Percentiles rank a stretch among this genome's conserved stretches.
phyloP scores from a whole-genome alignment of 2,113 vertebrate species.

The Vulpes lagopus region DNA sequence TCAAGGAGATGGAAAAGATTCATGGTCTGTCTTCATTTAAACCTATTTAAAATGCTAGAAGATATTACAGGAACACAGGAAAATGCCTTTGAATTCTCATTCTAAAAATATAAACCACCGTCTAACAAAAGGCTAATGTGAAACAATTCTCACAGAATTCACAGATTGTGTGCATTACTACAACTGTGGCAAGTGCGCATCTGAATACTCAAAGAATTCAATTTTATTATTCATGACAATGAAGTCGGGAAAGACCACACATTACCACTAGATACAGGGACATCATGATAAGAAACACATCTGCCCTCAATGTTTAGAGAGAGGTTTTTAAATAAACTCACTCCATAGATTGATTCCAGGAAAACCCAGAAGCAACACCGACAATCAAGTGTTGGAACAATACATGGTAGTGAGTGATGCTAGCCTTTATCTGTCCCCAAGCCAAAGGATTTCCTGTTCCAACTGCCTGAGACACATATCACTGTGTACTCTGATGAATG shows the following conservation, averaged over 20 bases:
- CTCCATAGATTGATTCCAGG: constrained; percentile 29
- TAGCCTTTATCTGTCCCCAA: not conserved
- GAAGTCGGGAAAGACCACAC: constrained; percentile 7
- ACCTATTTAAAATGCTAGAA: not conserved
- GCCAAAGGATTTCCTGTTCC: constrained; percentile 59
- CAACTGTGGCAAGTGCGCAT: not conserved
- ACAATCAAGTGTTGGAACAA: constrained; percentile 18
- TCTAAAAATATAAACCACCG: not conserved
- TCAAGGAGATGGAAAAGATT: not conserved
- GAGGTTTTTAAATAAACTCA: constrained; percentile 55
- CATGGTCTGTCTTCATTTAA: not conserved
- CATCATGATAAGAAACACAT: not conserved
- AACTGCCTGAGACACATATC: not conserved
- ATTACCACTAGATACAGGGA: not conserved
- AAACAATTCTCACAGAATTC: constrained; percentile 21
- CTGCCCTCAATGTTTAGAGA: constrained; percentile 16
- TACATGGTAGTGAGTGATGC: not conserved
- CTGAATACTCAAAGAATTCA: constrained; percentile 5
- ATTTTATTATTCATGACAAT: not conserved
- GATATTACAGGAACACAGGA: not conserved
- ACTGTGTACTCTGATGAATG: not conserved
- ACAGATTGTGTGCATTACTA: not conserved
- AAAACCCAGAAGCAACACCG: constrained; percentile 18
- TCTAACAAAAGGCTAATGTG: not conserved
- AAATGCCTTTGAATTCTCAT: not conserved